A percentile compares a stretch with the other conserved stretches of the same genome.
Evolutionary conservation across 2,797 vertebrate genomes (phyloP).

Genomic region (Syngnathus rostellatus): DNA sequence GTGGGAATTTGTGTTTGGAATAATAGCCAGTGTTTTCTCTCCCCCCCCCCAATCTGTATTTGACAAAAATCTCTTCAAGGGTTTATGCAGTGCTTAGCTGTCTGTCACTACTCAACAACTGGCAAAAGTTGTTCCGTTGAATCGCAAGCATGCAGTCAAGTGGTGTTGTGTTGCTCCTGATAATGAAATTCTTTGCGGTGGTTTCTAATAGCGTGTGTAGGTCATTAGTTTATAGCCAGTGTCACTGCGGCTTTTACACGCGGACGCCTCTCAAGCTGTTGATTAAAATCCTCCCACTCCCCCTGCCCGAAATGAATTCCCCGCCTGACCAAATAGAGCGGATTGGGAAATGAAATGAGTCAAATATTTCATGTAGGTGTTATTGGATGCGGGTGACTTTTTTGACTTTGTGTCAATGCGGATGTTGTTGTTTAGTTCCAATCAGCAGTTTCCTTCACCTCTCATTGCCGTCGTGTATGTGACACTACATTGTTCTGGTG

Average conservation of each 20-base stretch:
- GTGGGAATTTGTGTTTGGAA: no score
- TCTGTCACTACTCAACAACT: not conserved
- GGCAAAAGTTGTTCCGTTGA: not conserved
- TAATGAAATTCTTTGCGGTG: conserved; percentile 37
- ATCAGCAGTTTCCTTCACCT: not conserved
- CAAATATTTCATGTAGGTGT: not conserved
- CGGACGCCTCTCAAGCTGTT: conserved; percentile 39
- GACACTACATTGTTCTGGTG: not conserved
- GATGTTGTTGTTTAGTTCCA: not conserved
- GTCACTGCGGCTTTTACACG: conserved; percentile 40
- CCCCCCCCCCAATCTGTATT: no score
- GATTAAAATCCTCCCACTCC: conserved; percentile 46
- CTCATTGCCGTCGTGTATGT: not conserved
- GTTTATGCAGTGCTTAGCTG: no score
- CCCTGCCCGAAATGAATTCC: conserved; percentile 13
- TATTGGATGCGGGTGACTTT: not conserved
- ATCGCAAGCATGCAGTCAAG: conserved; percentile 26
- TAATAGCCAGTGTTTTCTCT: no score
- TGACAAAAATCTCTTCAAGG: no score
- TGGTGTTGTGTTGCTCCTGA: conserved; percentile 14
- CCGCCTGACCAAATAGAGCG: not conserved
- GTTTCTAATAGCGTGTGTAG: conserved; percentile 21
- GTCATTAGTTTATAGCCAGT: conserved; percentile 36
- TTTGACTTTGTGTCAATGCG: not conserved
- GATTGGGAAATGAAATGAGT: not conserved